Evolutionary conservation across 1,140 invertebrate genomes (phyloP), one percentile per base, ranked within the genome.

Genomic region (Euwallacea similis): DNA sequence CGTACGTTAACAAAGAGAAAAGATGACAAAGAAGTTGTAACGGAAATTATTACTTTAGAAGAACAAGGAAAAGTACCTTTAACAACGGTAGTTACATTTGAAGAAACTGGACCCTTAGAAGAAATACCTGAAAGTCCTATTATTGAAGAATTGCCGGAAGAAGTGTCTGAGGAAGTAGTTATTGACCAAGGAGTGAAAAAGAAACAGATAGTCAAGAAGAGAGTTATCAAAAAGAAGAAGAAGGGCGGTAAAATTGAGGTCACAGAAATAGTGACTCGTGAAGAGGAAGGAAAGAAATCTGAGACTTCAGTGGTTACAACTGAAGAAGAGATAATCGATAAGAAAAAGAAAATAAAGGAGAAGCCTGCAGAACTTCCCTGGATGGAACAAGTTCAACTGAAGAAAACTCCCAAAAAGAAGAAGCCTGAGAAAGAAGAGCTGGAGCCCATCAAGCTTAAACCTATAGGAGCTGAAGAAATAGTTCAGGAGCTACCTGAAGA

Each of bases 11-110:
- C 44, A 41, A 61, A 62, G 42, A 55, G 33, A 42, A 64, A 71
- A 42, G 83, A 84, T 76, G 80, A 74, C 69, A 80, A 84, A 72
- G 81, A 79, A 11, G 79, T 80, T 62, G 81, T 72, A 21, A 81
- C 78, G 6, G 80, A 81, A 76, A 81, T 81, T 66, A 74, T 80
- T 47, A 80, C 77, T 44, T 72, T 77, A 50, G 79, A 81, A 73
- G 76, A 75, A 66, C 63, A 78, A 61, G 77, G 77, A 9, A 79
- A 80, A 68, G 15, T 62, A 71, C 77, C 79, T 50, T 68, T 80
- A 58, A 77, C 75, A 43, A 78, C 76, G 33, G 77, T 60, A 66
- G 79, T 33, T 0, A 74, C 83, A 1, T 79, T 84, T 71, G 69
- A 74, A 74, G 66, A 74, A 46, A 8, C 73, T 75, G 66, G 71